Conservation (phyloP, 2,888 invertebrate genomes). For the Drosophila prolongata region DNA sequence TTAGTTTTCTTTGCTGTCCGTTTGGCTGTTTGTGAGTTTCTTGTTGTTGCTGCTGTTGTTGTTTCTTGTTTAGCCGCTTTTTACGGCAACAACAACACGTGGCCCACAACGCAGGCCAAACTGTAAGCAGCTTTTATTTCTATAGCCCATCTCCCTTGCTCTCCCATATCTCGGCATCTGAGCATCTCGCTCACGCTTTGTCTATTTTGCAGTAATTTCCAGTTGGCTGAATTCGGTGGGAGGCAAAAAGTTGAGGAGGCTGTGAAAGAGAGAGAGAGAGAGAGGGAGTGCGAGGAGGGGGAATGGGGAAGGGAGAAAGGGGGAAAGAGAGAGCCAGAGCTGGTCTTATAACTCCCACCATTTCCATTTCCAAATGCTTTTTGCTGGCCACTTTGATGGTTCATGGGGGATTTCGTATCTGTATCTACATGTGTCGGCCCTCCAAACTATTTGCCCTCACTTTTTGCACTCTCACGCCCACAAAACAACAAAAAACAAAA, state of each 20-base stretch:
- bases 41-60: conserved; percentile 16
- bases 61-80: conserved; percentile 44
- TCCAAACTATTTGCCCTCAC: conserved; percentile 20
- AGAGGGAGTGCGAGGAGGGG: not conserved
- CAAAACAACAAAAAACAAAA: conserved; percentile 18
- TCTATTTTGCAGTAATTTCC: conserved; percentile 56
- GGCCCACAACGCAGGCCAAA: conserved; percentile 35
- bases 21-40: conserved; percentile 30
- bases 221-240: conserved; percentile 62
- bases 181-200: conserved; percentile 16
- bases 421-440: conserved; percentile 16
- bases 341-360: conserved; percentile 40
- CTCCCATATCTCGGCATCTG: not conserved
- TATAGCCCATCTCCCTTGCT: conserved; percentile 13
- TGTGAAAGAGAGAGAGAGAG: conserved; percentile 5
- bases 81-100: conserved; percentile 55
- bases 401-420: conserved; percentile 31
- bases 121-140: conserved; percentile 44
- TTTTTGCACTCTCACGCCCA: conserved; percentile 52
- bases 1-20: conserved; percentile 55
- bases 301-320: not conserved
- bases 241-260: conserved; percentile 37
- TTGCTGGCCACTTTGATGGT: conserved; percentile 46
- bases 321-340: not conserved
- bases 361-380: conserved; percentile 44